These are phyloP conservation scores for Myotis vivesi DNA, from an alignment of 2,797 vertebrate species.

Conservation along the genomic window DNA sequence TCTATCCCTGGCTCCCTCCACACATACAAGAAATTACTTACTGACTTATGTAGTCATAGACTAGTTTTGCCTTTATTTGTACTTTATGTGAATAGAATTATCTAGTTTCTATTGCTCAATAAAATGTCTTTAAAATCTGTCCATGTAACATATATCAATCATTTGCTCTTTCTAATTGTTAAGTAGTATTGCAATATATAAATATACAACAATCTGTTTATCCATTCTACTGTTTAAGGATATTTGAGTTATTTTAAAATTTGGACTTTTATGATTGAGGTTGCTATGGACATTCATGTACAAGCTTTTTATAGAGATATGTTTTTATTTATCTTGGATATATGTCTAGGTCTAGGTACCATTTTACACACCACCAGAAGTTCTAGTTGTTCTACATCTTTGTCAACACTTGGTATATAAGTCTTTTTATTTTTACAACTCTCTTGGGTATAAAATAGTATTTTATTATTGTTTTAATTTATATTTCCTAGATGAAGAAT, in stretches of 20 bases:
- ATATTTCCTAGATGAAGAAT: background rate
- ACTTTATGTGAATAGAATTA: background rate
- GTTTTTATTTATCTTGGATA: conserved; percentile 2
- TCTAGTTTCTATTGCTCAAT: background rate
- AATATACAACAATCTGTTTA: background rate
- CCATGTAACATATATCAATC: background rate
- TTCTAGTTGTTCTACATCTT: background rate
- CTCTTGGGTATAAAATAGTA: background rate
- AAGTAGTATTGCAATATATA: background rate
- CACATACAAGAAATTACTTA: background rate
- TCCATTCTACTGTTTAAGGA: background rate
- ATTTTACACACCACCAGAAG: background rate
- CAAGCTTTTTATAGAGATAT: background rate
- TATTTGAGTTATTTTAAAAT: background rate
- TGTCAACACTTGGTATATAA: background rate
- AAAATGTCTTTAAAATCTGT: background rate
- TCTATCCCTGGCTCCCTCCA: no score
- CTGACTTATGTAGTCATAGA: background rate
- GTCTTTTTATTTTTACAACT: background rate
- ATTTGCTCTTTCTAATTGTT: background rate
- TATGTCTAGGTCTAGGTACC: no score
- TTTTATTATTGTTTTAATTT: background rate
- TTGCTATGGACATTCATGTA: background rate
- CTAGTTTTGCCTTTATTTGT: background rate
- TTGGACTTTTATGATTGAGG: background rate